Evolutionary conservation across 2,113 vertebrate species (phyloP), one percentile per base, ranked within the genome.

Genomic region (Condylura cristata): DNA sequence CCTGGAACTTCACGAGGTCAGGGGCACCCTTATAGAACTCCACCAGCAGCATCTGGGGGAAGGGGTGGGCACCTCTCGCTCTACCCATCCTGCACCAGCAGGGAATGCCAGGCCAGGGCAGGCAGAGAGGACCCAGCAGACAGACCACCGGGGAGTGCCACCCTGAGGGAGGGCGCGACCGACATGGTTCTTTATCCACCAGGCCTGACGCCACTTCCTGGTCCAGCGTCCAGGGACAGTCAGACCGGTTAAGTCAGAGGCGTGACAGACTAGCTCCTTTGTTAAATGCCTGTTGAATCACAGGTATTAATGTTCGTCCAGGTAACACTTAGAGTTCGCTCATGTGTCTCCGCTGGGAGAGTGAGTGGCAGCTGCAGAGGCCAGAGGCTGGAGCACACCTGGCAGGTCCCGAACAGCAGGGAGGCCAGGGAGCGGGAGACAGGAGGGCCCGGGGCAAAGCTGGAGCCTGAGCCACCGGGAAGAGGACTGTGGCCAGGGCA

Each of bases 21-120:
- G 99, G 99, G 70, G 99, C 99, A 0, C 98, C 97, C 84, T 99
- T 99, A 94, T 99, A 99, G 90, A 99, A 99, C 74, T 99, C 99
- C 76, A 99, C 98, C 97, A 99, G 98, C 97, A 99, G 98, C 93
- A 98, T 99, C 99, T 99, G 92, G 1, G 16, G 1, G n/a, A 37
- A 17, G 8, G 3, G 71, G 16, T 74, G 78, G 20, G 20, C 44
- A 44, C 46, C 14, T 16, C 48, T 51, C 48, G n/a, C 37, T 26
- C 44, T 44, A 1, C 18, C 70, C 2, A 0, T 2, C 44, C 13
- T 10, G 24, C 63, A 16, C 82, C 26, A 18, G 41, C 51, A 16
- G 12, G 6, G 74, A 58, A 17, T 20, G 51, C 46, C 30, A 26
- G 0, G 39, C 30, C 44, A 11, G 17, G 28, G 20, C 56, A 11